phyloP scores from a whole-genome alignment of 53 echinoderm and acorn worm species.

The Apostichopus leukothele region DNA sequence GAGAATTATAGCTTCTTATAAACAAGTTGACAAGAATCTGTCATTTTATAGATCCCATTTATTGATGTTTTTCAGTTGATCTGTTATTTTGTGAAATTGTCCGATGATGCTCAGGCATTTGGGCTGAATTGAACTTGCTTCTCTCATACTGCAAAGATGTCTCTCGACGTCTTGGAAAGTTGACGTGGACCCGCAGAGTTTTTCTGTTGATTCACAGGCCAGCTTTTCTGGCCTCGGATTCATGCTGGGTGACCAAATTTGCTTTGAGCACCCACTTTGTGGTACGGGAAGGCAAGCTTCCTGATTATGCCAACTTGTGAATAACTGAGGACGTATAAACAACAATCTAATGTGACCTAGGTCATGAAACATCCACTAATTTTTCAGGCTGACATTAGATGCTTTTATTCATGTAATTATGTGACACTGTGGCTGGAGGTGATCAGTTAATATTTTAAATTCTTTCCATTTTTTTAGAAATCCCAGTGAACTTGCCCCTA shows the following conservation, averaged over 20 bases:
- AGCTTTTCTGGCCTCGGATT: not conserved
- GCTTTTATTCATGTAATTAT: no score
- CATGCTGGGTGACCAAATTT: constrained; percentile 1
- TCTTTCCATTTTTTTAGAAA: constrained; percentile 54
- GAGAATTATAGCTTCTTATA: no score
- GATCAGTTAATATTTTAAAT: no score
- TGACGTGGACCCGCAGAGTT: constrained; percentile 32
- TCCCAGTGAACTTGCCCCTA: constrained; percentile 76
- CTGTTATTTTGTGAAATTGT: not conserved
- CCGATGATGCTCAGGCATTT: constrained; percentile 58
- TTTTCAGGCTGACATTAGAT: no score
- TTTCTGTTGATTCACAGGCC: constrained; percentile 8
- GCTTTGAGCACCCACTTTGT: constrained; percentile 9
- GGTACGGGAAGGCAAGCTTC: not conserved
- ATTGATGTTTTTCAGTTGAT: not conserved
- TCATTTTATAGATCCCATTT: no score
- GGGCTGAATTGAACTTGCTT: constrained; percentile 50
- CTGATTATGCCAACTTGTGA: constrained; percentile 7
- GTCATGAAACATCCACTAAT: no score
- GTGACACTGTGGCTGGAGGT: no score
- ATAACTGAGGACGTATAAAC: not conserved
- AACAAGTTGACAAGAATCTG: no score
- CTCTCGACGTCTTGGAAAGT: not conserved
- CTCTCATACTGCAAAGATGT: constrained; percentile 3
- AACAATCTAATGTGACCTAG: no score